Base-by-base conservation (phyloP, 2,888 invertebrate species). In the Mythimna ferrago region DNA sequence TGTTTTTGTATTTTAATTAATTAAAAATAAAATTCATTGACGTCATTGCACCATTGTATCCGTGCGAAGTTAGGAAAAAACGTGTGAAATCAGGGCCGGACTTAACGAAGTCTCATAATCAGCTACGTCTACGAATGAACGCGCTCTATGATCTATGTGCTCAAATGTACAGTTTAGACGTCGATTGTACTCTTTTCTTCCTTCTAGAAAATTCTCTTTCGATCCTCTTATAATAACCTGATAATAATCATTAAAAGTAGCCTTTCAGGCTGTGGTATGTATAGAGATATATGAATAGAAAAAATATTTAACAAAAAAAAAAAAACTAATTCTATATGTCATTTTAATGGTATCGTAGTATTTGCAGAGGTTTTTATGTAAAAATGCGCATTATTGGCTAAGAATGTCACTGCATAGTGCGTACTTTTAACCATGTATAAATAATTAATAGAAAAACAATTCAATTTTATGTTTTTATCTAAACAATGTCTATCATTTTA, bases 201-300 rank as follows among this genome's bases (percentile, higher is more conserved):
- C 88, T 81, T 76, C 71, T 87, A 83, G 63, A 90, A 87, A 80
- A 78, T 90, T 91, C 89, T 92, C 87, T 89, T 89, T 89, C 84
- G 70, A 89, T 87, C 86, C 84, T 73, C 82, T 86, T 85, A 83
- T 86, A 86, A 87, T 85, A 76, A 65, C 86, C 88, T 88, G 89
- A 91, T 91, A 91, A 90, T 91, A 92, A 90, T 88, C 66, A 75
- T 86, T 76, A 84, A 88, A 86, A 73, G 85, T 89, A 93, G 95
- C 95, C 95, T 94, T 91, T 84, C 89, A 89, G 94, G 95, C 94
- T 94, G 94, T 94, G 94, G 89, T 93, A 89, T 89, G 80, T 88
- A 90, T 89, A 89, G 84, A 89, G 84, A 88, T 70, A 64, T 81
- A 85, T 77, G 16, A 66, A 71, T 86, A 88, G 82, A 79, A 61